phyloP scores from a whole-genome alignment of 2,888 invertebrate species.

The Tubulanus polymorphus region DNA sequence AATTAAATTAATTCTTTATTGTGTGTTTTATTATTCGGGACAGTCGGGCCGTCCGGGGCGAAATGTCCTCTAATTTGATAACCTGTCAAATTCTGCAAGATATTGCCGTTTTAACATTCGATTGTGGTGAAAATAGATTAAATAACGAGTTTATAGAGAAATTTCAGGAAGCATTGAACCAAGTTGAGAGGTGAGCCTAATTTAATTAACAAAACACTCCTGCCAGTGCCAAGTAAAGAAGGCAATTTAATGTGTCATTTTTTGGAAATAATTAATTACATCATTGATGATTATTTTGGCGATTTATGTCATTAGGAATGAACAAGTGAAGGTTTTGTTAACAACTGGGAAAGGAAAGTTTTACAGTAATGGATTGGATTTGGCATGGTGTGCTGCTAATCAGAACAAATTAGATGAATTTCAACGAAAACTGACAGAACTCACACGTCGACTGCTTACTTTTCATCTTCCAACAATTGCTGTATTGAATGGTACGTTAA shows the following conservation, averaged over 20 bases:
- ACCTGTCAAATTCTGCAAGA: too few species aligned
- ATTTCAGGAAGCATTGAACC: constrained; percentile 22
- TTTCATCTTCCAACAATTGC: constrained; percentile 38
- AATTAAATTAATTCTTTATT: too few species aligned
- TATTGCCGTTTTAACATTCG: too few species aligned
- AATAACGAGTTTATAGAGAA: constrained; percentile 11
- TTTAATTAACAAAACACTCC: too few species aligned
- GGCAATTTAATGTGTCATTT: too few species aligned
- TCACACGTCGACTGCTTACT: constrained; percentile 25
- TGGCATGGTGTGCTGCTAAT: constrained; percentile 19
- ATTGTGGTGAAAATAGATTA: too few species aligned
- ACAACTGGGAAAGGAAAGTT: constrained; percentile 36
- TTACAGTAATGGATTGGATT: constrained; percentile 41
- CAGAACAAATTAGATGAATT: constrained; percentile 9
- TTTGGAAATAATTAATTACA: too few species aligned
- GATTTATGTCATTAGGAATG: constrained; percentile 19
- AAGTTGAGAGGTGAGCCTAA: constrained; percentile 25
- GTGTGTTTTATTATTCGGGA: too few species aligned
- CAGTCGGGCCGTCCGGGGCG: too few species aligned
- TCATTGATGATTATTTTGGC: not conserved
- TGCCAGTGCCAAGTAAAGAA: too few species aligned
- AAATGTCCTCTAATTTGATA: too few species aligned
- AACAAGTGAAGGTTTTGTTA: constrained; percentile 25
- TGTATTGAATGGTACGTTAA: constrained; percentile 39
- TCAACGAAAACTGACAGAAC: constrained; percentile 4